Base-by-base conservation (phyloP, 2,888 invertebrate genomes). In the Ophion obscuratus region DNA sequence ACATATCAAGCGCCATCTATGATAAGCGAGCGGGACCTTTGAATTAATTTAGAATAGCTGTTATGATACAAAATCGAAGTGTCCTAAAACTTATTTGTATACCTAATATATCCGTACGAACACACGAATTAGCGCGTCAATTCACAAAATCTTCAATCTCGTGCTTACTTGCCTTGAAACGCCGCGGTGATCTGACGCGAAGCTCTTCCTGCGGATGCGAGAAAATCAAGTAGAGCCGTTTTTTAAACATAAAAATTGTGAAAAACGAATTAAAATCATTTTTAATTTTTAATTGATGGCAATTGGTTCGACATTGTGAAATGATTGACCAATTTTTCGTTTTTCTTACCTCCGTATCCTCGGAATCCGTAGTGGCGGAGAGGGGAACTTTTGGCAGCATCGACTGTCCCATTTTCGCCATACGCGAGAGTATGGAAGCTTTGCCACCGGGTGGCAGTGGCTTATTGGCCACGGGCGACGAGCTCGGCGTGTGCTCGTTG, bases 321-420 rank as follows among this genome's bases (percentile, higher is more conserved):
- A 2, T 24, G 1, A 53, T 36, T 36, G 17, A 40, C 27, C n/a
- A 14, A 59, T 73, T 40, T 40, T 75, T 14, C 0, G 24, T 64
- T 20, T 57, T 40, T 64, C 61, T 75, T 89, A 92, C 93, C 88
- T 95, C 95, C 0, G 94, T 94, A 88, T 95, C 95, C 71, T 95
- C 95, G 1, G 95, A 95, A 87, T 95, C 95, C 57, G 94, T 94
- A 1, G 93, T 93, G 0, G 93, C 89, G 3, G 91, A 92, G 24
- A 87, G 71, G 1, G 92, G 89, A 66, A 92, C 87, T 86, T 93
- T 94, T 3, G 95, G 95, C n/a, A 95, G 94, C 87, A 95, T 95
- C 44, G 95, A 94, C 88, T 95, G 95, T 0, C 96, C 96, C 95
- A 96, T 95, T 94, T 95, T 95, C 1, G 95, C 95, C 94, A 96